Evolutionary conservation across 2,113 vertebrate genomes (phyloP), one percentile per base, ranked within the genome.

Genomic region (Serilophus lunatus): DNA sequence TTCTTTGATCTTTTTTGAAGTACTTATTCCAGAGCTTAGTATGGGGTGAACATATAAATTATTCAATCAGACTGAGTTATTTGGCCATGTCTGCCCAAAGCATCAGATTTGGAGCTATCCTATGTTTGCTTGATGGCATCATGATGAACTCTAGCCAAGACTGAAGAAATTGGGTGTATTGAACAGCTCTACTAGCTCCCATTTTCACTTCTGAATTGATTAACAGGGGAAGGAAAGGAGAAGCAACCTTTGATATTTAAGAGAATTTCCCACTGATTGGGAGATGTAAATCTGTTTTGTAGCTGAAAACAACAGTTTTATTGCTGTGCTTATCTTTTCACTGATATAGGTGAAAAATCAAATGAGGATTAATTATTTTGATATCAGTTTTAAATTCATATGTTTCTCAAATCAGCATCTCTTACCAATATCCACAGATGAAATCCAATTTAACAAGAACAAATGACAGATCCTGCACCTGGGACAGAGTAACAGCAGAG

Each of bases 121-220:
- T 63, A 28, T 65, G 17, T 8, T 74, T 61, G n/a, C 17, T 57
- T 66, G 40, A 59, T 51, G 22, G 6, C 18, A 61, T 56, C 31
- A 12, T 0, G 0, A 57, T 12, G 14, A 54, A 25, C 24, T 74
- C 2, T 3, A 91, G 49, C 2, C 36, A 79, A 72, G 20, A 24
- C 26, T 44, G 59, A 86, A 66, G 75, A 75, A 85, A 66, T 1
- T 18, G 20, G 35, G 3, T 42, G 19, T 36, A 14, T 13, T 63
- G 24, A 64, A 51, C 23, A 76, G 28, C 6, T 44, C 10, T 35
- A 12, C 8, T 47, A 78, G 19, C 26, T 82, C 18, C 59, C 18
- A 11, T 85, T 90, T 85, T 85, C 35, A 76, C 17, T 66, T 66
- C 44, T 68, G 56, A 54, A 45, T 9, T 64, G n/a, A 16, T 9